Conservation (phyloP, 1,140 invertebrate genomes). For the Sesamia nonagrioides region DNA sequence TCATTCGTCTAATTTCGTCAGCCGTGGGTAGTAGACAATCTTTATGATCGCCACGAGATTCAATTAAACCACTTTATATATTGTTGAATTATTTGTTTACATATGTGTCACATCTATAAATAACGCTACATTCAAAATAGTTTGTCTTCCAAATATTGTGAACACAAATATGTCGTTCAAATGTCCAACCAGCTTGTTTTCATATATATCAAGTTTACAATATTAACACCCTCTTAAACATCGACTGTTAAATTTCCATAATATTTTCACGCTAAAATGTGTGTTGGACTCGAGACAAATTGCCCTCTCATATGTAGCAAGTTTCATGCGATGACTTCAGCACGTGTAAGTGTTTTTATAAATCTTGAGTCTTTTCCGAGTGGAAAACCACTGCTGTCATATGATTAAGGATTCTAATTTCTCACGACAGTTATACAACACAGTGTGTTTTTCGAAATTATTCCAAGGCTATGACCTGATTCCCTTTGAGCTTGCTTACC, state of each 20-base stretch:
- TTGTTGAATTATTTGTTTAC: slow-evolving; percentile 45
- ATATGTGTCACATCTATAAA: slow-evolving; percentile 31
- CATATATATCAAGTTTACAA: slow-evolving; percentile 12
- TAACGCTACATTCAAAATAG: slow-evolving; percentile 15
- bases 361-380: slow-evolving; percentile 38
- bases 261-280: slow-evolving; percentile 35
- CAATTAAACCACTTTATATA: slow-evolving; percentile 53
- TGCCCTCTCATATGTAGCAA: slow-evolving; percentile 24
- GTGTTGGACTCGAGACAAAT: slow-evolving; percentile 32
- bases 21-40: slow-evolving; percentile 64
- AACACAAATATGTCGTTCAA: slow-evolving; percentile 20
- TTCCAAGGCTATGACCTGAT: slow-evolving; percentile 46
- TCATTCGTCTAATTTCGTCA: slow-evolving; percentile 71
- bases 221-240: slow-evolving; percentile 34
- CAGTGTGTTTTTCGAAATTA: slow-evolving; percentile 9
- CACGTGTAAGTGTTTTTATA: slow-evolving; percentile 21
- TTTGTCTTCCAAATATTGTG: slow-evolving; percentile 6
- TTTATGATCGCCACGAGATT: slow-evolving; percentile 48
- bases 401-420: slow-evolving; percentile 44
- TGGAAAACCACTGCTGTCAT: slow-evolving; percentile 40
- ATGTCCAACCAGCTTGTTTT: slow-evolving; percentile 4
- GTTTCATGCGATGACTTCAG: slow-evolving; percentile 22
- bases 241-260: slow-evolving; percentile 32
- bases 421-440: slow-evolving; percentile 10
- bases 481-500: slow-evolving; percentile 16